phyloP scores from a whole-genome alignment of 2,113 vertebrate genomes.

The Prolemur simus region DNA sequence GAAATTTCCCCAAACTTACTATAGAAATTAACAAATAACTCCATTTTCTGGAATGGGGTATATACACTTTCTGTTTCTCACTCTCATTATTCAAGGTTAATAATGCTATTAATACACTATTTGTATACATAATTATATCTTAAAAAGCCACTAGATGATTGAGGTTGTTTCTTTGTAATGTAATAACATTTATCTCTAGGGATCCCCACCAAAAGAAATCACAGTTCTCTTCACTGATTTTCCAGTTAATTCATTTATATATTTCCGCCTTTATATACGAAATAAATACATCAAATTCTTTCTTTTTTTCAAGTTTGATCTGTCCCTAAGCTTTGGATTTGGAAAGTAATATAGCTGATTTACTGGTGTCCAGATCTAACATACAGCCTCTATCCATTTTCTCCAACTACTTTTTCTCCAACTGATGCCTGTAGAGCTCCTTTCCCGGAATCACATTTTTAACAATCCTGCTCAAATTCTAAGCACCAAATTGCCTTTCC shows the following conservation, averaged over 20 bases:
- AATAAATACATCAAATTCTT: background rate
- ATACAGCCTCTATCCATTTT: background rate
- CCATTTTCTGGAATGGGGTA: background rate
- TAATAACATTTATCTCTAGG: background rate
- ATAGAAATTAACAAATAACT: background rate
- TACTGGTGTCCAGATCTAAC: background rate
- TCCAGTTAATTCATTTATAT: background rate
- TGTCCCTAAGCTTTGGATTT: background rate
- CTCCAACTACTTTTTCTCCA: constrained; percentile 25
- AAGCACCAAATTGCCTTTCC: constrained; percentile 37
- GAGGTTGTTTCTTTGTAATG: background rate
- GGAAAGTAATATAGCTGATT: background rate
- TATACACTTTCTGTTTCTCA: background rate
- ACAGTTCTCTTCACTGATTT: background rate
- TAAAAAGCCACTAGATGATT: background rate
- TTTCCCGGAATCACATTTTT: constrained; percentile 65
- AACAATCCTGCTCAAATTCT: constrained; percentile 57
- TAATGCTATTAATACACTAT: background rate
- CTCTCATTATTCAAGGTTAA: background rate
- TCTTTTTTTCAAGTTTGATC: background rate
- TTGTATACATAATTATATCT: background rate
- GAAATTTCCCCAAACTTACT: background rate
- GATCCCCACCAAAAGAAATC: background rate
- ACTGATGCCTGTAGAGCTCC: background rate
- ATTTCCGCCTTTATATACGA: background rate